Evolutionary conservation across 2,113 vertebrate genomes (phyloP).

Genomic region (Centropristis striata): DNA sequence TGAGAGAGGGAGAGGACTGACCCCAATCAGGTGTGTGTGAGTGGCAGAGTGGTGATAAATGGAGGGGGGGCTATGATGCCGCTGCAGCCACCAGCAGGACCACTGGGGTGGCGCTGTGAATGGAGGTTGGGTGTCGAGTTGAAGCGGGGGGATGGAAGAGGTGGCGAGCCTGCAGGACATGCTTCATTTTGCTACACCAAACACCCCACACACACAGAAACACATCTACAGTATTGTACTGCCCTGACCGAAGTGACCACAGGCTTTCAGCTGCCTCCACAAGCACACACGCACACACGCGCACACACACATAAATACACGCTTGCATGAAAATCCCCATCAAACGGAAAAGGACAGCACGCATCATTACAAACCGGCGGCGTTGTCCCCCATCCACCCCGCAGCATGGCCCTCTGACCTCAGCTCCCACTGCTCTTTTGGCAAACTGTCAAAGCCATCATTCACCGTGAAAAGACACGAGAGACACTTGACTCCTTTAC

Average conservation of each 20-base stretch:
- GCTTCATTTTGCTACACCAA: slow-evolving; percentile 70
- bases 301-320: slow-evolving; percentile 28
- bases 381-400: slow-evolving; percentile 51
- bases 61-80: slow-evolving; percentile 60
- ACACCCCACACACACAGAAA: slow-evolving; percentile 25
- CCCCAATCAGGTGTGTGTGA: slow-evolving; percentile 78
- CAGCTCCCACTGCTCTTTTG: slow-evolving; percentile 82
- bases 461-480: slow-evolving; percentile 80
- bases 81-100: slow-evolving; percentile 77
- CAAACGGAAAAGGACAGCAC: slow-evolving; percentile 51
- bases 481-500: slow-evolving; percentile 79
- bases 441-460: slow-evolving; percentile 87
- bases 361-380: slow-evolving; percentile 59
- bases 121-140: slow-evolving; percentile 49
- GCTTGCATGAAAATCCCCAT: slow-evolving; percentile 53
- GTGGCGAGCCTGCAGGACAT: slow-evolving; percentile 57
- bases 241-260: slow-evolving; percentile 58
- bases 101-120: slow-evolving; percentile 28
- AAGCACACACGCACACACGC: slow-evolving; percentile 17
- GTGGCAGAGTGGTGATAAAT: slow-evolving; percentile 77
- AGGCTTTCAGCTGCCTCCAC: slow-evolving; percentile 80
- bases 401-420: slow-evolving; percentile 70
- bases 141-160: slow-evolving; percentile 15
- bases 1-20: slow-evolving; percentile 70
- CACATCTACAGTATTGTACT: slow-evolving; percentile 29